phyloP scores from a whole-genome alignment of 2,888 invertebrate species.

The Pristionchus entomophagus region DNA sequence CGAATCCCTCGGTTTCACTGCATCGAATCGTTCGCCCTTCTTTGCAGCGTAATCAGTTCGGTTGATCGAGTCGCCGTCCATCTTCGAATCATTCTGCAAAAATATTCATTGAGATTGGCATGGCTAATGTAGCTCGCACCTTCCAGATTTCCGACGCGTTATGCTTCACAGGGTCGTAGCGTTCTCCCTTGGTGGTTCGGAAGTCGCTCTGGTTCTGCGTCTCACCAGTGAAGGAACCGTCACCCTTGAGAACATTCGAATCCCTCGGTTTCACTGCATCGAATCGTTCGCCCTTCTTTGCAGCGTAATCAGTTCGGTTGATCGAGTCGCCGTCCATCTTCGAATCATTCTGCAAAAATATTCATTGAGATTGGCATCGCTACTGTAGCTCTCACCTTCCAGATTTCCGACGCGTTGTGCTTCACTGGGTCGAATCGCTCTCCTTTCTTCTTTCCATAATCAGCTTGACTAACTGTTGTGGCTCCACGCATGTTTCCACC shows the following conservation, averaged over 20 bases:
- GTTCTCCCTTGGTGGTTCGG: slow-evolving; percentile 53
- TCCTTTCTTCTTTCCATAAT: slow-evolving; percentile 54
- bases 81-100: slow-evolving; percentile 28
- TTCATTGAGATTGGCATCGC: not conserved
- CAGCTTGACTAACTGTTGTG: slow-evolving; percentile 53
- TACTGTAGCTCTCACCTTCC: slow-evolving; percentile 49
- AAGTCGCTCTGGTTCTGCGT: slow-evolving; percentile 58
- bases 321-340: slow-evolving; percentile 48
- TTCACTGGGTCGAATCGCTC: slow-evolving; percentile 45
- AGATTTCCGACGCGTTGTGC: slow-evolving; percentile 49
- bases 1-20: slow-evolving; percentile 58
- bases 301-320: slow-evolving; percentile 45
- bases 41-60: slow-evolving; percentile 51
- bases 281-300: slow-evolving; percentile 41
- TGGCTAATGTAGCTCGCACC: slow-evolving; percentile 7
- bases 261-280: slow-evolving; percentile 58
- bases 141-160: slow-evolving; percentile 51
- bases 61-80: slow-evolving; percentile 51
- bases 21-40: slow-evolving; percentile 50
- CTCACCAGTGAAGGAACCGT: slow-evolving; percentile 56
- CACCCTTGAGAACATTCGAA: slow-evolving; percentile 58
- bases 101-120: not conserved
- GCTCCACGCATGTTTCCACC: slow-evolving; percentile 48
- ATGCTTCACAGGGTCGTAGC: slow-evolving; percentile 45
- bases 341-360: slow-evolving; percentile 43